Evolutionary conservation across 2,888 invertebrate genomes (phyloP).

Genomic region (Teleogryllus oceanicus): DNA sequence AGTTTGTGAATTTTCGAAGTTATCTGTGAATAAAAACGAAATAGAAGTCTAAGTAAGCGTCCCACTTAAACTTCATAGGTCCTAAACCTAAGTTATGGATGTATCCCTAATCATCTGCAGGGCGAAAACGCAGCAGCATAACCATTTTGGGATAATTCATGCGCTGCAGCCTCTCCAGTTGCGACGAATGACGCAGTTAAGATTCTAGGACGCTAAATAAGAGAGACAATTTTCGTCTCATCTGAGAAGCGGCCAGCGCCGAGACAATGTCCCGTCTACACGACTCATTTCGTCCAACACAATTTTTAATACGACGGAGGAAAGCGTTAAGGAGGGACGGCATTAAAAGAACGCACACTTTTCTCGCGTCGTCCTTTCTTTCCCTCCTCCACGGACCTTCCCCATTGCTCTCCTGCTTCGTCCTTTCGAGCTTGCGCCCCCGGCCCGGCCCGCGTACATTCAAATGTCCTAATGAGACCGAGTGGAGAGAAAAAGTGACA

Average conservation of each 20-base stretch:
- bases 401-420: neutral
- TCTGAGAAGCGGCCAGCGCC: neutral
- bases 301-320: slow-evolving; percentile 1
- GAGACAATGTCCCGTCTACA: neutral
- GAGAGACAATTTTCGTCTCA: neutral
- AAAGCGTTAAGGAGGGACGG: slow-evolving; percentile 2
- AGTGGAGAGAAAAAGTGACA: slow-evolving; percentile 9
- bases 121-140: no score
- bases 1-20: no score
- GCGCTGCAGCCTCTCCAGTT: no score
- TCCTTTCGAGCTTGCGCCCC: neutral
- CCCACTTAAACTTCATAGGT: no score
- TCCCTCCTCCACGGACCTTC: neutral
- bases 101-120: no score
- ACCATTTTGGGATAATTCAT: no score
- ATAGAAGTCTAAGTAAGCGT: no score
- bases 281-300: slow-evolving; percentile 9
- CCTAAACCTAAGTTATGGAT: no score
- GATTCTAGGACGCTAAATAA: neutral
- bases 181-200: neutral
- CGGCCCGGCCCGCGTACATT: neutral
- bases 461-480: slow-evolving; percentile 1
- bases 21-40: no score
- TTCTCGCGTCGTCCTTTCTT: neutral
- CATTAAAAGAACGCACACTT: neutral